phyloP scores from a whole-genome alignment of 1,140 invertebrate species.

The Pararge aegeria region DNA sequence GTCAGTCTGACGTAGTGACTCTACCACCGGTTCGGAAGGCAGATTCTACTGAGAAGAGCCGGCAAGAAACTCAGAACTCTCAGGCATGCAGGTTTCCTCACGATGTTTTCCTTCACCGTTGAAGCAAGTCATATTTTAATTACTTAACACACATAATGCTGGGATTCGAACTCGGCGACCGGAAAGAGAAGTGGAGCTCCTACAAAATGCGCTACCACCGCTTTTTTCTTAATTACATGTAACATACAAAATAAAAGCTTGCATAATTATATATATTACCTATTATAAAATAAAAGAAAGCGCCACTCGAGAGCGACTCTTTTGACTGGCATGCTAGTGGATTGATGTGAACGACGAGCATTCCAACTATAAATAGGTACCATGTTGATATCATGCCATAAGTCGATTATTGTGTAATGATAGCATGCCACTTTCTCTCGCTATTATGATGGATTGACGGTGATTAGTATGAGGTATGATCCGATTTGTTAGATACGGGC shows the following conservation, averaged over 20 bases:
- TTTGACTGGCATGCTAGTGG: neutral
- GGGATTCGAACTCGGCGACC: too few species aligned
- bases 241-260: neutral
- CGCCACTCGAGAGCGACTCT: neutral
- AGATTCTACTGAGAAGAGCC: too few species aligned
- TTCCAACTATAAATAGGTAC: neutral
- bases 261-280: neutral
- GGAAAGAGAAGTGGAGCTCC: too few species aligned
- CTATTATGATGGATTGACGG: neutral
- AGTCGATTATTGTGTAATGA: neutral
- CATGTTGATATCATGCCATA: neutral
- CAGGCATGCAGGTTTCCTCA: too few species aligned
- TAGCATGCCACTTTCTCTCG: neutral
- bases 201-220: too few species aligned
- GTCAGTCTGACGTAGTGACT: too few species aligned
- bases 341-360: neutral
- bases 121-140: too few species aligned
- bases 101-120: too few species aligned
- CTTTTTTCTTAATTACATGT: too few species aligned
- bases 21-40: too few species aligned
- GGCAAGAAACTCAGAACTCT: too few species aligned
- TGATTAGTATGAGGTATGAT: neutral
- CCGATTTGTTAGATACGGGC: neutral
- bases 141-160: too few species aligned
- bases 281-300: conserved; percentile 1